Conservation (phyloP, 2,797 vertebrate genomes). For the Bufotes viridis region DNA sequence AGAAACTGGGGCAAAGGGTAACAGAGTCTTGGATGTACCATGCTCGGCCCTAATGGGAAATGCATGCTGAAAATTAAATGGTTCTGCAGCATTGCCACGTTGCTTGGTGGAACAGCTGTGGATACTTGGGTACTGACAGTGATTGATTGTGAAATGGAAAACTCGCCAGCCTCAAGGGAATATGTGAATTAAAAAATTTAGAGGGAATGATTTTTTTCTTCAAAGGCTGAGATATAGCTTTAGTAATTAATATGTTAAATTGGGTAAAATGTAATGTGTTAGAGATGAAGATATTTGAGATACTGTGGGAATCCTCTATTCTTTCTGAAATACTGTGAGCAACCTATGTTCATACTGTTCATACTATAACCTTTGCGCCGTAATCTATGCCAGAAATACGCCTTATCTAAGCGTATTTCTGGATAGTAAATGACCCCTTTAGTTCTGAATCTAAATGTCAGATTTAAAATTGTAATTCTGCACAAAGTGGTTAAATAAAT, state of each 20-base stretch:
- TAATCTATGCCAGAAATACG: too few species aligned
- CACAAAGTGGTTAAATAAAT: too few species aligned
- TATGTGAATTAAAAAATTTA: slow-evolving; percentile 30
- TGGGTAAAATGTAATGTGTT: neutral
- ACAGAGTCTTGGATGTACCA: slow-evolving; percentile 39
- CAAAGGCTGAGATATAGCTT: neutral
- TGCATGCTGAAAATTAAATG: slow-evolving; percentile 33
- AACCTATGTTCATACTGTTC: neutral
- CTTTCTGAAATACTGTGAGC: neutral
- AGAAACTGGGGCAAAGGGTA: slow-evolving; percentile 57
- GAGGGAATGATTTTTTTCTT: neutral
- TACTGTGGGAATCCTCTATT: neutral
- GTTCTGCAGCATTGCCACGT: slow-evolving; percentile 27
- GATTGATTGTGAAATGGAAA: slow-evolving; percentile 58
- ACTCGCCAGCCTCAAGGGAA: slow-evolving; percentile 26
- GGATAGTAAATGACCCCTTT: too few species aligned
- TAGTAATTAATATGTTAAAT: neutral
- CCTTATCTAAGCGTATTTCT: too few species aligned
- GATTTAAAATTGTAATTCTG: too few species aligned
- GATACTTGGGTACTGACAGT: slow-evolving; percentile 52
- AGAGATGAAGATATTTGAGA: neutral
- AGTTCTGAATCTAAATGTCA: too few species aligned
- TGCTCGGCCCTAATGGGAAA: slow-evolving; percentile 49
- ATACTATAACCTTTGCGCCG: neutral
- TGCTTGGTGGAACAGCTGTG: slow-evolving; percentile 34